phyloP scores from a whole-genome alignment of 2,888 invertebrate genomes.

The Orthonevra nobilis region DNA sequence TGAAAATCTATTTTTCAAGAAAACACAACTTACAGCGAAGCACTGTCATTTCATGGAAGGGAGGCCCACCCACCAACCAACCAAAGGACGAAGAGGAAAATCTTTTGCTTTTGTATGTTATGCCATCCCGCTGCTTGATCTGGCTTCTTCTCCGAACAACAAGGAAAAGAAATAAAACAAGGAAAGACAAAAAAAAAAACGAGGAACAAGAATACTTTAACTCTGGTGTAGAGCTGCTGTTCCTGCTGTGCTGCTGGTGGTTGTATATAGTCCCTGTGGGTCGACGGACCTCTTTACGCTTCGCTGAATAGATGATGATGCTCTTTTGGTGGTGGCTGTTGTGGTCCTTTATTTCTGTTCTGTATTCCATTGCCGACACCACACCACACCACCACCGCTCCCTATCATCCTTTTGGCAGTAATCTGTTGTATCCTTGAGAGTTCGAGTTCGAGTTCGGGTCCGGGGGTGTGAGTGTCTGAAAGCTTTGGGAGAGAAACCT shows the following conservation, averaged over 20 bases:
- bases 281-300: constrained; percentile 70
- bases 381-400: constrained; percentile 11
- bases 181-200: neutral
- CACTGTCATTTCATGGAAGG: no score
- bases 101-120: constrained; percentile 42
- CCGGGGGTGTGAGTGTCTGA: no score
- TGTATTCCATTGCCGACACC: no score
- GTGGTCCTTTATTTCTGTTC: constrained; percentile 70
- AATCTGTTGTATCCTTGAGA: constrained; percentile 68
- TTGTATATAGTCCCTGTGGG: no score
- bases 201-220: constrained; percentile 1
- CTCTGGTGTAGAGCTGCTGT: constrained; percentile 5
- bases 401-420: constrained; percentile 38
- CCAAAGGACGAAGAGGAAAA: constrained; percentile 27
- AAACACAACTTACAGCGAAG: constrained; percentile 59
- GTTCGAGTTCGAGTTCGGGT: neutral
- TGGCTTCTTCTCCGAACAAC: neutral
- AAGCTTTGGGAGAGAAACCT: no score
- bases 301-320: constrained; percentile 68
- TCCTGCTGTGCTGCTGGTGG: constrained; percentile 10
- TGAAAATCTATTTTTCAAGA: constrained; percentile 67
- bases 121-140: constrained; percentile 19
- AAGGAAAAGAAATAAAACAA: constrained; percentile 5
- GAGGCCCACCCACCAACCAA: no score
- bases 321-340: constrained; percentile 69